These are phyloP conservation scores for Phasianus colchicus DNA, from an alignment of 2,113 vertebrate genomes.

Conservation along the genomic window DNA sequence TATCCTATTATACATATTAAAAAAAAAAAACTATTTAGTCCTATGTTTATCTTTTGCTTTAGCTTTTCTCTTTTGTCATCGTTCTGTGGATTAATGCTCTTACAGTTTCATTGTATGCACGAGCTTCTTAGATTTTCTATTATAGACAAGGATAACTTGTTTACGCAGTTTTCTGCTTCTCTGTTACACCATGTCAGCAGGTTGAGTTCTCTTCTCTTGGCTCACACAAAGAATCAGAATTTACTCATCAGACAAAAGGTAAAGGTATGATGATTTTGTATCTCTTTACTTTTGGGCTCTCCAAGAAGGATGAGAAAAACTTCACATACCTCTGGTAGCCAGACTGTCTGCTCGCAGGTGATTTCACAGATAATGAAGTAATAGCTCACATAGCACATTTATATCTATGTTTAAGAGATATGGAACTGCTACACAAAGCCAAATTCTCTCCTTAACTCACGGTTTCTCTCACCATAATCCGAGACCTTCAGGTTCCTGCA, in stretches of 20 bases:
- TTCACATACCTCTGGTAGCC: not conserved
- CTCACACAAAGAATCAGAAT: not conserved
- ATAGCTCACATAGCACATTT: not conserved
- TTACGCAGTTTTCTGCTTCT: conserved; percentile 24
- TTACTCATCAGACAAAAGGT: not conserved
- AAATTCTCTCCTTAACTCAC: not conserved
- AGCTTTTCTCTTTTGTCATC: not conserved
- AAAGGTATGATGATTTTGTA: not conserved
- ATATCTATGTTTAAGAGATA: not conserved
- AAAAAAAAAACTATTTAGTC: not conserved
- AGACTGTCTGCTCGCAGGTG: not conserved
- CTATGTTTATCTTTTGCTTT: not conserved
- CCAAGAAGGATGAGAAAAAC: not conserved
- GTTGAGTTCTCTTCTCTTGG: not conserved
- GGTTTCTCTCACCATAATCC: not conserved
- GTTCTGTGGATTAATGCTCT: not conserved
- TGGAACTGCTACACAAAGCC: not conserved
- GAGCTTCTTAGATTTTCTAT: not conserved
- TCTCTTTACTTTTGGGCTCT: not conserved
- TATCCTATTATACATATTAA: not conserved
- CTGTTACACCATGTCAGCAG: not conserved
- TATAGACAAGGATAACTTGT: not conserved
- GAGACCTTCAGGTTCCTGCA: not conserved
- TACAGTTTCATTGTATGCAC: not conserved
- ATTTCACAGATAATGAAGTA: conserved; percentile 19